Percentiles rank a stretch among this genome's conserved stretches.
Conservation (phyloP, 2,888 invertebrate species). For the Ryuthela nishihirai region DNA sequence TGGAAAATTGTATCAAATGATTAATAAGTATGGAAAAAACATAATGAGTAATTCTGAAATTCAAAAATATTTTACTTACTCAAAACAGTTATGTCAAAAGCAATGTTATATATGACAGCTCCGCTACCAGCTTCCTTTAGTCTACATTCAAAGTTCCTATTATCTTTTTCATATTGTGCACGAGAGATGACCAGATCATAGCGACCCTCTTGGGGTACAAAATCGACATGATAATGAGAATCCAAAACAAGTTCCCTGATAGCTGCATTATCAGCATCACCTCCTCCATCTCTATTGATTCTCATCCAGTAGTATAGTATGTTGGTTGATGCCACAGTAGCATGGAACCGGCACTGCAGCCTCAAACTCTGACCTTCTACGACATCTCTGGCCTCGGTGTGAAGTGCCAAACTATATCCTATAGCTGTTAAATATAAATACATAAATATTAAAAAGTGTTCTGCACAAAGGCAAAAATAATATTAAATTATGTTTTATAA, state of each 20-base stretch:
- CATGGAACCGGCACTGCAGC: conserved; percentile 37
- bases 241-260: conserved; percentile 75
- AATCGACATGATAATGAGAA: conserved; percentile 77
- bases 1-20: too few species aligned
- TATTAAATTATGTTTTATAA: neutral
- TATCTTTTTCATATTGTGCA: conserved; percentile 84
- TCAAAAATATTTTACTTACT: too few species aligned
- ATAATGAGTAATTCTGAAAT: too few species aligned
- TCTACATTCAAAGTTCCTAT: conserved; percentile 81
- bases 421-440: too few species aligned
- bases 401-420: neutral
- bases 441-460: too few species aligned
- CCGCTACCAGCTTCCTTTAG: conserved; percentile 67
- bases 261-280: conserved; percentile 76
- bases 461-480: neutral
- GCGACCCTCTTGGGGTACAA: conserved; percentile 70
- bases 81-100: conserved; percentile 63
- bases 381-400: conserved; percentile 35
- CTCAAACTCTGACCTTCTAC: conserved; percentile 39
- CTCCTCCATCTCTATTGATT: conserved; percentile 54
- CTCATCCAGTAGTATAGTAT: conserved; percentile 38
- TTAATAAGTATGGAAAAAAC: too few species aligned
- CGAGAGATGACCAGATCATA: conserved; percentile 86
- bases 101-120: conserved; percentile 43
- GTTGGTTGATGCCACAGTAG: conserved; percentile 10